Conservation (phyloP, 2,113 vertebrate species). For the Syngnathus typhle region DNA sequence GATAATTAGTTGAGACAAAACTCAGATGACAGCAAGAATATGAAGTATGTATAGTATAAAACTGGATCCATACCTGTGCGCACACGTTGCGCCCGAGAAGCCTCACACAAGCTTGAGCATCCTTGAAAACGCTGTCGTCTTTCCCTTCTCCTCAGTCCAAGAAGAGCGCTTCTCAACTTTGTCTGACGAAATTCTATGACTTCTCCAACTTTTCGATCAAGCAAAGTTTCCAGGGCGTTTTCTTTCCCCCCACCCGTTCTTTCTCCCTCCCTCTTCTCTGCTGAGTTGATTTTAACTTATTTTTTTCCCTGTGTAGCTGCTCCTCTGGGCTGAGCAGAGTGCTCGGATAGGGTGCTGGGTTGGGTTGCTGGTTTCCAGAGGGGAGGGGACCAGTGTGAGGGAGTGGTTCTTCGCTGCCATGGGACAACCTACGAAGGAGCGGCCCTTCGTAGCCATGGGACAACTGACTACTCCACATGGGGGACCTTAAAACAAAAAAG, state of each 20-base stretch:
- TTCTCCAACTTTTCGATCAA: constrained; percentile 52
- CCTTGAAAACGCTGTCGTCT: constrained; percentile 59
- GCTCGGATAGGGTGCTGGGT: constrained; percentile 55
- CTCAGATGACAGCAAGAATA: not conserved
- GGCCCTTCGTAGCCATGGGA: constrained; percentile 50
- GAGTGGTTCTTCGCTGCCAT: constrained; percentile 59
- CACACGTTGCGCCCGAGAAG: constrained; percentile 55
- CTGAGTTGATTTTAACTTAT: constrained; percentile 50
- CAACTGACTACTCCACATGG: constrained; percentile 54
- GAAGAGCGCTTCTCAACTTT: constrained; percentile 54
- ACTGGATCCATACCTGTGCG: constrained; percentile 60
- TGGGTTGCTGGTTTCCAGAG: constrained; percentile 64
- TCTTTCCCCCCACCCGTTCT: constrained; percentile 32
- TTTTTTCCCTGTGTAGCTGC: constrained; percentile 50
- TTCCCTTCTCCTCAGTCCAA: constrained; percentile 56
- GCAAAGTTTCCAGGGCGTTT: constrained; percentile 64
- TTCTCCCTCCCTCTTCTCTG: constrained; percentile 36
- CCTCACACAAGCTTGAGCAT: constrained; percentile 70
- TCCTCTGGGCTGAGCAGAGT: constrained; percentile 71
- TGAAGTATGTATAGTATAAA: not conserved
- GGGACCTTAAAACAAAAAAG: constrained; percentile 17
- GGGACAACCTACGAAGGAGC: constrained; percentile 73
- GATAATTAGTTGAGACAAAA: not conserved
- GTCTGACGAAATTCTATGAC: constrained; percentile 48
- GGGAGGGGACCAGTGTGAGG: constrained; percentile 59